Percentiles rank a stretch among this genome's conserved stretches.
These are phyloP conservation scores for Oxyteleia sp. DNA, from an alignment of 2,888 invertebrate species.

Conservation along the genomic window DNA sequence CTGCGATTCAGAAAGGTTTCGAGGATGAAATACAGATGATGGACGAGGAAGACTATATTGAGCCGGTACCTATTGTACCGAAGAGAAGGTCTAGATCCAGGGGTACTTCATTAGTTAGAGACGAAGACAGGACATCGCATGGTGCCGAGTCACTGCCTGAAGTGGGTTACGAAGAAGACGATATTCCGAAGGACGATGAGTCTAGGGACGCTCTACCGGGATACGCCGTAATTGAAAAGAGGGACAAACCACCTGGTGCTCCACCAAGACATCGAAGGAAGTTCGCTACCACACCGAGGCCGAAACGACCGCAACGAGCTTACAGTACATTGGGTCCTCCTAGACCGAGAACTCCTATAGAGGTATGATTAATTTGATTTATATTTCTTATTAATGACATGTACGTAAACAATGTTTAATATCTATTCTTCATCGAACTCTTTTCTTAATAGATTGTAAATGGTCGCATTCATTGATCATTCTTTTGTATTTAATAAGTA, in stretches of 20 bases:
- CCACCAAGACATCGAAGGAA: conserved; percentile 88
- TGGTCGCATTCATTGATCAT: too few species aligned
- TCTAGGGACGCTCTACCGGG: conserved; percentile 88
- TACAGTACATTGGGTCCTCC: conserved; percentile 90
- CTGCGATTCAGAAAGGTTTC: conserved; percentile 67
- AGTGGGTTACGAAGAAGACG: conserved; percentile 86
- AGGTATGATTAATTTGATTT: conserved; percentile 83
- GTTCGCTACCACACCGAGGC: conserved; percentile 92
- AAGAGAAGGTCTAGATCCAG: conserved; percentile 89
- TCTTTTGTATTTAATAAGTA: too few species aligned
- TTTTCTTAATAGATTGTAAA: too few species aligned
- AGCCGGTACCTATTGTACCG: conserved; percentile 89
- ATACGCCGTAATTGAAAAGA: conserved; percentile 93
- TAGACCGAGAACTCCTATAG: conserved; percentile 87
- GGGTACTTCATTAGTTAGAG: conserved; percentile 87
- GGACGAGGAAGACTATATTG: conserved; percentile 89
- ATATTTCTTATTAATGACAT: too few species aligned
- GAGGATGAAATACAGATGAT: conserved; percentile 62
- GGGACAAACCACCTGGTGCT: conserved; percentile 89
- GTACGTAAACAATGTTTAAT: too few species aligned
- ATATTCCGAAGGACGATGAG: conserved; percentile 86
- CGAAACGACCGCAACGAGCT: conserved; percentile 89
- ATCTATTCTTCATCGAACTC: too few species aligned
- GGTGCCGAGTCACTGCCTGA: conserved; percentile 91
- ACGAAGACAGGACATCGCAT: conserved; percentile 92